Base-by-base conservation (phyloP, 2,797 vertebrate species). In the Trachurus trachurus region DNA sequence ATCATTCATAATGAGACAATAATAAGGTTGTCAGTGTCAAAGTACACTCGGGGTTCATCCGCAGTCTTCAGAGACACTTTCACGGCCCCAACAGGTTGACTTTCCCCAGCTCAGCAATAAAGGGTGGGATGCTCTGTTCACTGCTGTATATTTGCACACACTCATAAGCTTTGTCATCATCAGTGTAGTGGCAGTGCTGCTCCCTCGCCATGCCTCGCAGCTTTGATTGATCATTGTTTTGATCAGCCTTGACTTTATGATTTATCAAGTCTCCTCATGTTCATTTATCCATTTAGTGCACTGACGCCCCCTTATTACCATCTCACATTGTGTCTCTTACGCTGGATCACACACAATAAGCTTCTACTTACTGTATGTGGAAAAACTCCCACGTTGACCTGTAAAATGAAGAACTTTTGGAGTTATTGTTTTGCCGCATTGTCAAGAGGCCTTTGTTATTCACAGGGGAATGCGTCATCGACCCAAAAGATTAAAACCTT, bases 141-240 rank as follows among this genome's bases (percentile, higher is more conserved):
- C 66, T 71, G 49, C 68, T 73, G 22, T 47, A 44, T 72, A 66
- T 80, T 66, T 76, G 66, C 69, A 79, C 60, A 53, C 39, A 5
- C 62, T 78, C 71, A 47, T 70, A 11, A 75, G 80, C 80, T 85
- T 78, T 87, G 80, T 89, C 80, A 90, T 89, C 79, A 83, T 87
- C 81, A 80, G 71, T 10, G n/a, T 21, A 11, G 63, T 65, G 74
- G 70, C 81, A 73, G 76, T 49, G 9, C 66, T 29, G 82, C 82
- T 82, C 81, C 73, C 44, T 62, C 1, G 72, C 76, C 79, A 65
- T 68, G 81, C 81, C 67, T 78, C 78, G 0, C 29, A 71, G 57
- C 76, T 87, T 84, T 91, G 91, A 92, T 89, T 85, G 89, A 92
- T 90, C 76, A 83, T 74, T 83, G 84, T 84, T 90, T 86, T 88